Evolutionary conservation across 2,888 invertebrate genomes (phyloP).

Genomic region (Apodemia mormo): DNA sequence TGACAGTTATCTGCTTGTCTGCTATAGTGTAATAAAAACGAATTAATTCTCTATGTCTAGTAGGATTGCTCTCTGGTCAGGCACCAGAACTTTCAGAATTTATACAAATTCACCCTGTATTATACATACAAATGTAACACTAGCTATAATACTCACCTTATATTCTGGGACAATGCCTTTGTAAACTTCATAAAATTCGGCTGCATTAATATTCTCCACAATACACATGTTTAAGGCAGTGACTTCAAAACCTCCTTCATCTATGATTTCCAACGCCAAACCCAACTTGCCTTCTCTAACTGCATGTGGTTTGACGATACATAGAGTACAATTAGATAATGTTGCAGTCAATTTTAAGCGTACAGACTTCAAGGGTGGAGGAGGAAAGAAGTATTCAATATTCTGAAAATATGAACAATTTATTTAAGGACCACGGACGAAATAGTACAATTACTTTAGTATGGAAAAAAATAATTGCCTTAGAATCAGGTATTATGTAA

Average conservation of each 20-base stretch:
- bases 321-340: conserved; percentile 87
- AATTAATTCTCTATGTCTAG: no score
- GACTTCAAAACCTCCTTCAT: conserved; percentile 88
- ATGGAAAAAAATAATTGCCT: no score
- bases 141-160: conserved; percentile 67
- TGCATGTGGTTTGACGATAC: conserved; percentile 95
- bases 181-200: conserved; percentile 96
- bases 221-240: conserved; percentile 90
- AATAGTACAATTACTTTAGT: no score
- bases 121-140: not conserved
- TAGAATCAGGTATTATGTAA: no score
- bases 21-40: no score
- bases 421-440: not conserved
- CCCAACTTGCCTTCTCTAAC: conserved; percentile 88
- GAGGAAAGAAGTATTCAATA: conserved; percentile 84
- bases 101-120: not conserved
- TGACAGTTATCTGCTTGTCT: no score
- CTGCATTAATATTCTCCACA: conserved; percentile 90
- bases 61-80: no score
- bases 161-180: conserved; percentile 92
- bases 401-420: conserved; percentile 62
- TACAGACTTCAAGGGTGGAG: conserved; percentile 54
- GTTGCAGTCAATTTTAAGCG: conserved; percentile 78
- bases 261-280: conserved; percentile 85
- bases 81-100: no score